Conservation (phyloP, 2,113 vertebrate species). For the Neofelis nebulosa region DNA sequence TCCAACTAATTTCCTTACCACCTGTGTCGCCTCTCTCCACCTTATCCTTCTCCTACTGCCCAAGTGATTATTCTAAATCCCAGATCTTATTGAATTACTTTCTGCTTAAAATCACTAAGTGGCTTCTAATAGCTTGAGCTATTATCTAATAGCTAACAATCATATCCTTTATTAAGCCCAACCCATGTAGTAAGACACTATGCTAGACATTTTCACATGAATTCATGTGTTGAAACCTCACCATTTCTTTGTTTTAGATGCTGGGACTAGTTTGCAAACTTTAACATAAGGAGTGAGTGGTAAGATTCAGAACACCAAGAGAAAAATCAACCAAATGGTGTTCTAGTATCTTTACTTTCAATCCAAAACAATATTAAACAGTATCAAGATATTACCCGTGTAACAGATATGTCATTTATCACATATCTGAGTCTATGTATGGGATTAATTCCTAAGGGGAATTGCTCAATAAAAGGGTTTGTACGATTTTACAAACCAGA, state of each 20-base stretch:
- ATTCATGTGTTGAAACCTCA: neutral
- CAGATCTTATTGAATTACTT: constrained; percentile 8
- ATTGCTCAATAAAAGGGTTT: neutral
- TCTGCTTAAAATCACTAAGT: constrained; percentile 28
- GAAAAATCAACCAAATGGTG: neutral
- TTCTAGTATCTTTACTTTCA: neutral
- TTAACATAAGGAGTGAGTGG: neutral
- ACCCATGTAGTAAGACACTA: neutral
- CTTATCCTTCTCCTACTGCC: neutral
- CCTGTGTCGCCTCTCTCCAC: neutral
- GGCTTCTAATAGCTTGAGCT: constrained; percentile 15
- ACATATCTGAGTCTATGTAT: neutral
- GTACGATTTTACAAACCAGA: neutral
- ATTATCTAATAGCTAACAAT: neutral
- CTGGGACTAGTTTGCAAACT: neutral
- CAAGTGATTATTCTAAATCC: constrained; percentile 28
- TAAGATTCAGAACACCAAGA: neutral
- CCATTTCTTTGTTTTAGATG: neutral
- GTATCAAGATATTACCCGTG: neutral
- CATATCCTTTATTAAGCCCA: neutral
- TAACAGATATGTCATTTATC: neutral
- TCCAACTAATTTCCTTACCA: constrained; percentile 39
- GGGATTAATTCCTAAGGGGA: neutral
- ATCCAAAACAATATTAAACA: neutral
- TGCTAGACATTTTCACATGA: neutral